Evolutionary conservation across 2,888 invertebrate genomes (phyloP).

Genomic region (Gymnosoma rotundatum): DNA sequence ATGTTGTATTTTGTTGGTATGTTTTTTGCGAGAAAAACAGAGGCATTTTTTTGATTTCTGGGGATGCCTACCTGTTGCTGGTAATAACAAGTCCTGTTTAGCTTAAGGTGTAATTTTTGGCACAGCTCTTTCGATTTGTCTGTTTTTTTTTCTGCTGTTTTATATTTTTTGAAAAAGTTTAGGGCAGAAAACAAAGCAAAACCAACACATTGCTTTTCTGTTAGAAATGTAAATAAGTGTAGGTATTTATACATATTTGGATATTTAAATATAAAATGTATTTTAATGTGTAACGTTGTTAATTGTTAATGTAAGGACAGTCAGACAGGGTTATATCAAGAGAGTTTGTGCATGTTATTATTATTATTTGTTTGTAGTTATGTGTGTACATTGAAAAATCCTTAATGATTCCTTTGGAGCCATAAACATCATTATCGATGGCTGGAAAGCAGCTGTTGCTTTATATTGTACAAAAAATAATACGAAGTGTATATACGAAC

Average conservation of each 20-base stretch:
- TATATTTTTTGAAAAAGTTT: not conserved
- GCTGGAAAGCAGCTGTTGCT: slow-evolving; percentile 69
- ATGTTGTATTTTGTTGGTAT: slow-evolving; percentile 20
- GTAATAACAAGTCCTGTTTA: slow-evolving; percentile 72
- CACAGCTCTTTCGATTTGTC: slow-evolving; percentile 10
- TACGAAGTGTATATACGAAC: not conserved
- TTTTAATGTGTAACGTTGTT: not conserved
- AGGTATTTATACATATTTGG: not conserved
- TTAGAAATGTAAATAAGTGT: too few relatives aligned
- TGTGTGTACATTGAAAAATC: slow-evolving; percentile 29
- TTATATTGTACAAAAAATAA: slow-evolving; percentile 28
- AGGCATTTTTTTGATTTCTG: slow-evolving; percentile 49
- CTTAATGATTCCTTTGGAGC: slow-evolving; percentile 71
- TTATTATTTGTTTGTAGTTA: not conserved
- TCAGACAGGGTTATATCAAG: not conserved
- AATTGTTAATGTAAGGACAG: not conserved
- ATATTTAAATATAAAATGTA: not conserved
- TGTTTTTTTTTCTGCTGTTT: not conserved
- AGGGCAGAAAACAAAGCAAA: slow-evolving; percentile 14
- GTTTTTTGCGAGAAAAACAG: slow-evolving; percentile 26
- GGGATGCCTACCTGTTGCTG: slow-evolving; percentile 79
- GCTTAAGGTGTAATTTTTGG: slow-evolving; percentile 52
- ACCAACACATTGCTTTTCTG: not conserved
- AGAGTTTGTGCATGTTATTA: not conserved
- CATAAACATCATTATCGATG: slow-evolving; percentile 71